These are phyloP conservation scores for Carapus acus DNA, from an alignment of 2,797 vertebrate genomes.

Conservation along the genomic window DNA sequence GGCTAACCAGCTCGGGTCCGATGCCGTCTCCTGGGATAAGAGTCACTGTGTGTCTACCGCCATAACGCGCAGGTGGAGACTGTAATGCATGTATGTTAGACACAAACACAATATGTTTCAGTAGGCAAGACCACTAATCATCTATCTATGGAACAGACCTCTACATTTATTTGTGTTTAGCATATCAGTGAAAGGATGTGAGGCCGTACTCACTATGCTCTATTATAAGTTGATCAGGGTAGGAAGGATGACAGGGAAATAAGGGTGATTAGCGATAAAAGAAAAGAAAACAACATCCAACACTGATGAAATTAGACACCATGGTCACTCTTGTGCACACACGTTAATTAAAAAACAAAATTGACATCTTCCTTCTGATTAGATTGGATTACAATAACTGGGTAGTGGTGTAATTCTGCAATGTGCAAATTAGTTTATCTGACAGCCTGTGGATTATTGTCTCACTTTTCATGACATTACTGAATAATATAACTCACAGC, in stretches of 20 bases:
- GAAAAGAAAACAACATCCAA: slow-evolving; percentile 2
- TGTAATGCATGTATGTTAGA: slow-evolving; percentile 35
- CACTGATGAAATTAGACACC: slow-evolving; percentile 13
- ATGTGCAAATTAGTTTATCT: too few relatives aligned
- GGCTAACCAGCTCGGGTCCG: slow-evolving; percentile 79
- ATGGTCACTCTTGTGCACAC: neutral
- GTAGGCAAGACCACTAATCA: neutral
- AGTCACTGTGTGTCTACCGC: slow-evolving; percentile 82
- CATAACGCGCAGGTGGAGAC: slow-evolving; percentile 83
- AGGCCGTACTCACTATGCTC: slow-evolving; percentile 60
- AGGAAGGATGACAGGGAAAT: slow-evolving; percentile 32
- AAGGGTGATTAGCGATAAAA: slow-evolving; percentile 10
- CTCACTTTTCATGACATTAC: too few relatives aligned
- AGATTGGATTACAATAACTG: too few relatives aligned
- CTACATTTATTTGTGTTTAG: neutral
- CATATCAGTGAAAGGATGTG: neutral
- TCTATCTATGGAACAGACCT: neutral
- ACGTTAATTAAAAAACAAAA: neutral
- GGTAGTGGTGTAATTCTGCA: too few relatives aligned
- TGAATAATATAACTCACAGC: slow-evolving; percentile 62
- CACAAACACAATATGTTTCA: slow-evolving; percentile 1
- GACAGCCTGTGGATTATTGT: too few relatives aligned
- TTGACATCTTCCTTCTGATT: slow-evolving; percentile 4
- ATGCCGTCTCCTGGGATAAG: slow-evolving; percentile 87
- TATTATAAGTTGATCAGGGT: slow-evolving; percentile 23